Percentiles rank a stretch among this genome's conserved stretches.
Evolutionary conservation across 1,140 invertebrate genomes (phyloP).

Genomic region (Zaprionus nigranus): DNA sequence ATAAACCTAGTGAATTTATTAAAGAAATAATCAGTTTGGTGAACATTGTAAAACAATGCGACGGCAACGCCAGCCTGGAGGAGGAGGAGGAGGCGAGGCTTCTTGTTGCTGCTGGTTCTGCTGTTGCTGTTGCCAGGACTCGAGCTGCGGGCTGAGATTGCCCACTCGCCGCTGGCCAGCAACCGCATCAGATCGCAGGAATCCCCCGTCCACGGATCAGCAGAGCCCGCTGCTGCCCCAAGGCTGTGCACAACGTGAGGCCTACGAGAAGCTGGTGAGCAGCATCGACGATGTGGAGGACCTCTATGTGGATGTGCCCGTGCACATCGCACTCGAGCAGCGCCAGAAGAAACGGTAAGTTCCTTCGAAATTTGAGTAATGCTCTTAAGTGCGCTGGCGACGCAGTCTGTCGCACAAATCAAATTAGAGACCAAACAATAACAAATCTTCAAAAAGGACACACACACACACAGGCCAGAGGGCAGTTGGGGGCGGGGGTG

Average conservation of each 20-base stretch:
- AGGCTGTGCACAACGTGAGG: conserved; percentile 40
- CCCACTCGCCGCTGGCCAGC: conserved; percentile 54
- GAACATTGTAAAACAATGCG: conserved; percentile 31
- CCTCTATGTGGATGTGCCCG: conserved; percentile 77
- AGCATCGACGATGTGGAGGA: conserved; percentile 81
- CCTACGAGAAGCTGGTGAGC: conserved; percentile 69
- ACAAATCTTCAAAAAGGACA: conserved; percentile 37
- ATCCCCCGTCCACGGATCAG: conserved; percentile 20
- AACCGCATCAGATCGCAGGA: conserved; percentile 52
- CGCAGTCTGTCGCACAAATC: conserved; percentile 75
- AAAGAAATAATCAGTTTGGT: conserved; percentile 7
- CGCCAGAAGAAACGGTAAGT: conserved; percentile 78
- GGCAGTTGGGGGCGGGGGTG: background rate
- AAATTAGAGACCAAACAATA: conserved; percentile 73
- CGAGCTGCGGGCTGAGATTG: conserved; percentile 58
- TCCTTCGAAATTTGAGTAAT: conserved; percentile 44
- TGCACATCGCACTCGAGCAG: conserved; percentile 73
- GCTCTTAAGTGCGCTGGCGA: conserved; percentile 74
- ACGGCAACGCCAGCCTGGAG: conserved; percentile 43
- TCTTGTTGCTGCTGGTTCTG: conserved; percentile 35
- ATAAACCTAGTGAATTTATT: background rate
- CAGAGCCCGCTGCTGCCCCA: background rate
- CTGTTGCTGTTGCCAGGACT: conserved; percentile 25
- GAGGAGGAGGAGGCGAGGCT: background rate
- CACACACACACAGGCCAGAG: conserved; percentile 18